Evolutionary conservation across 2,888 invertebrate species (phyloP), one percentile per base, ranked within the genome.

Genomic region (Lithophane socia): DNA sequence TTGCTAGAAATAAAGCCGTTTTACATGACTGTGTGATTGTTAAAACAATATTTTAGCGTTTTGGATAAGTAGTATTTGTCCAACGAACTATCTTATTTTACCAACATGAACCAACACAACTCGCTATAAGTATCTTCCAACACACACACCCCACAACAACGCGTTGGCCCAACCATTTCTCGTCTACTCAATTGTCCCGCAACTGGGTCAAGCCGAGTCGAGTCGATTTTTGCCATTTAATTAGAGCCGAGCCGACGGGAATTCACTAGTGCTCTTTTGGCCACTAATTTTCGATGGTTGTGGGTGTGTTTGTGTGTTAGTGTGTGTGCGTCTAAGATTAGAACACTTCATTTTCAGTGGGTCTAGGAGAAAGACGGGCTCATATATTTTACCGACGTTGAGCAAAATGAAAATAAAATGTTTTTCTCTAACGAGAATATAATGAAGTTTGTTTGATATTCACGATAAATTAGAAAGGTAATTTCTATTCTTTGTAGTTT

Each of bases 171-270:
- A 78, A 83, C 87, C 85, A 86, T 88, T 88, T 87, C 83, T 80
- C 84, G 80, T 85, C 76, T 80, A 85, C 89, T 87, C 90, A 87
- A 91, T 92, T 88, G 91, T 90, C 83, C 82, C 82, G 71, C 83
- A 92, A 90, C 89, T 92, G 77, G 92, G 92, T 93, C 92, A 89
- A 89, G 88, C 83, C 77, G 85, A 80, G 86, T 82, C 85, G 86
- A 90, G 89, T 90, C 92, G 91, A 93, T 93, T 94, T 94, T 93
- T 92, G 89, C 93, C 91, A 93, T 94, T 94, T 93, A 94, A 94
- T 94, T 94, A 94, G 92, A 90, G 86, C 90, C 86, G 75, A 85
- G 91, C 88, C 84, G 79, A 69, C 76, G 84, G 78, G 79, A 86
- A 78, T 85, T 88, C 83, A 77, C 81, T 80, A 79, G 77, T 86